A percentile compares a stretch with the other conserved stretches of the same genome.
Evolutionary conservation across 2,888 invertebrate genomes (phyloP).

Genomic region (Allophyes oxyacanthae): DNA sequence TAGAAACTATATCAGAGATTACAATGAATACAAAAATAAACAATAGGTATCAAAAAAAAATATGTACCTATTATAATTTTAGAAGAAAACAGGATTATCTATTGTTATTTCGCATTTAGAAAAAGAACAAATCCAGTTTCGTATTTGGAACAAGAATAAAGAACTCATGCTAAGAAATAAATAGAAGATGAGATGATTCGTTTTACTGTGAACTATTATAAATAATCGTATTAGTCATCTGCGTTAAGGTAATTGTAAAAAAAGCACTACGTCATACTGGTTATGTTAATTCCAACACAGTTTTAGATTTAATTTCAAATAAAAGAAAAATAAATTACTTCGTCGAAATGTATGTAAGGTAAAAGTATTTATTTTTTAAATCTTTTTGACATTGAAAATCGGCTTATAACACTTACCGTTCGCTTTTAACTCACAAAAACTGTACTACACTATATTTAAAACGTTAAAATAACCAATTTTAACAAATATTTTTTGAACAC

Average conservation of each 20-base stretch:
- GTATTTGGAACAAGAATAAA: constrained; percentile 5
- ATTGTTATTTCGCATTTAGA: too few relatives aligned
- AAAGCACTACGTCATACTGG: constrained; percentile 29
- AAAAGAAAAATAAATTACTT: constrained; percentile 18
- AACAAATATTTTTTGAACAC: constrained; percentile 52
- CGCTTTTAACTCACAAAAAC: constrained; percentile 47
- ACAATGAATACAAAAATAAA: too few relatives aligned
- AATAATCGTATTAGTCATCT: constrained; percentile 61
- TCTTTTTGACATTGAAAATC: constrained; percentile 49
- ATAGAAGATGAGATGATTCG: constrained; percentile 28
- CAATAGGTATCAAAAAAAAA: too few relatives aligned
- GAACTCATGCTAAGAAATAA: constrained; percentile 23
- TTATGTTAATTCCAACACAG: constrained; percentile 8
- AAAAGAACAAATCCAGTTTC: too few relatives aligned
- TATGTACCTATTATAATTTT: too few relatives aligned
- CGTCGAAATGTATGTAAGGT: constrained; percentile 48
- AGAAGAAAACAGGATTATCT: too few relatives aligned
- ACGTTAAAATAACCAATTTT: constrained; percentile 40
- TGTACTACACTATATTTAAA: constrained; percentile 53
- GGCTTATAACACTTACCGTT: constrained; percentile 61
- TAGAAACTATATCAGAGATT: too few relatives aligned
- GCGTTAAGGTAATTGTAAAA: constrained; percentile 24
- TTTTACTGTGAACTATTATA: constrained; percentile 45
- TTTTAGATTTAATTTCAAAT: constrained; percentile 14
- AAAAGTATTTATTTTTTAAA: constrained; percentile 40